Base-by-base conservation (phyloP, 2,888 invertebrate genomes). In the Idaea dimidiata region DNA sequence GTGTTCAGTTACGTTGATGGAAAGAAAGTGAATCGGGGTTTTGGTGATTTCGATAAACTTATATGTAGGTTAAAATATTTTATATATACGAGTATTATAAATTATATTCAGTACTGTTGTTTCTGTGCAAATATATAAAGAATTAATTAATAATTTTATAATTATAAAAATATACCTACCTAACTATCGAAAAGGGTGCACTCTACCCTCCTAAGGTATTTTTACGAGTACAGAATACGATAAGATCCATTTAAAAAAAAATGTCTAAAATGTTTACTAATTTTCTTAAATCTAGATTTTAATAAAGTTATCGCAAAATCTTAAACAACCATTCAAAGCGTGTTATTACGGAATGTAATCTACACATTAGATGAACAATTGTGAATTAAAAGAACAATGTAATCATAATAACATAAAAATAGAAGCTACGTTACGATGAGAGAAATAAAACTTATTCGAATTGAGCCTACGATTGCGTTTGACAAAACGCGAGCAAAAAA, bases 401-500 rank as follows among this genome's bases (percentile, higher is more conserved):
- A 43, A 43, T 43, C 43, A 43, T 43, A 43, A 43, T 43, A 43
- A 43, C 43, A 7, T 43, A 43, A 43, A 10, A 43, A 43, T 43
- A 43, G 10, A 61, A 59, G 60, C 62, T 17, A 43, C 14, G 57
- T 59, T 58, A 43, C 67, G 70, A 55, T 68, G 67, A 71, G 64
- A 66, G 61, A 6, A 14, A 61, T n/a, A 58, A 58, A 60, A 71
- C 62, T 61, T 63, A 61, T 31, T 60, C n/a, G 54, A 64, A 66
- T 66, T 59, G 62, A 71, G 70, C 66, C 58, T 65, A 66, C 61
- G 62, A 61, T 54, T 63, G 78, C 78, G 83, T 81, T 81, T 72
- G 79, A 68, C 64, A 78, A 78, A 79, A 76, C 43, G 69, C 72
- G 71, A 80, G 71, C 80, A 86, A 87, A 87, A 87, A 86, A 78